Evolutionary conservation across 2,888 invertebrate species (phyloP), one percentile per base, ranked within the genome.

Genomic region (Pollenia angustigena): DNA sequence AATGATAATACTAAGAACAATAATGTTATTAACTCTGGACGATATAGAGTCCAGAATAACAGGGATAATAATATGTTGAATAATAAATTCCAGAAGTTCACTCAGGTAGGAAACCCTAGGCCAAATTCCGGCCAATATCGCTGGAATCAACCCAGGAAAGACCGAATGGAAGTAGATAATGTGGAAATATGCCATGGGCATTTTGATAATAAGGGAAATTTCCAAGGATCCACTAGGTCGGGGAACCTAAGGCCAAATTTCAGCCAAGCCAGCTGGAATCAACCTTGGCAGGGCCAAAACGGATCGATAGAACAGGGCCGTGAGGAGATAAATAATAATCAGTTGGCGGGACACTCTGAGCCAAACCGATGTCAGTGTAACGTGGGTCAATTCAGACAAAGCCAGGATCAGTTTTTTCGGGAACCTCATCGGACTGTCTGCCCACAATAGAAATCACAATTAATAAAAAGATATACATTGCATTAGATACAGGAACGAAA

Each of bases 401-500:
- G 60, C 60, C 66, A 78, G 54, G 23, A 78, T 78, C 18, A 66
- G 9, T 83, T 84, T 78, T 74, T 83, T 83, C 40, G 10, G 32
- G 16, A 64, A 64, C 72, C 8, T 9, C 58, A 32, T 81, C 68
- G 46, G 74, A 81, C 32, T 81, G 48, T 16, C 16, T 82, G 76
- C 75, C 72, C 44, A 81, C 32, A 16, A 81, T 75, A 75, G 48
- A 4, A 64, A 40, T 81, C 18, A 81, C 64, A 64, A 72, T 81
- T 44, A 52, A 72, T 16, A 44, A n/a, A 18, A 81, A 72, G 62
- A 23, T 56, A 44, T 78, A 66, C 14, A 78, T 18, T 7, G 58
- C 78, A 18, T 54, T 78, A 54, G 66, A 78, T 16, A 78, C 78
- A 23, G 78, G 78, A 10, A 44, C 66, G 16, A 76, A 62, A 32